Percentiles rank a stretch among this genome's conserved stretches.
phyloP scores from a whole-genome alignment of 2,797 vertebrate species.

The Pterois miles region DNA sequence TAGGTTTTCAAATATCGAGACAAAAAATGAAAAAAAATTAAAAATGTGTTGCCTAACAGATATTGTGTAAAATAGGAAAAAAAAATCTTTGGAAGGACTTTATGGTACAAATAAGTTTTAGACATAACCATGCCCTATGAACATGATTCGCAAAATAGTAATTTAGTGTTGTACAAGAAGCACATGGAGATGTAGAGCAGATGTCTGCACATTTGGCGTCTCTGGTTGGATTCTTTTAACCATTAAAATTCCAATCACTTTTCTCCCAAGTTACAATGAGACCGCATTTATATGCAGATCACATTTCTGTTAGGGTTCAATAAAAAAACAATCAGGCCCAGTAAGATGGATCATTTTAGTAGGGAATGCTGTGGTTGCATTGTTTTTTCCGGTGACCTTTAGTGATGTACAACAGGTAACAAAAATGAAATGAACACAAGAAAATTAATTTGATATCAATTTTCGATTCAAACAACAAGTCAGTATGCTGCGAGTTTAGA shows the following conservation, averaged over 20 bases:
- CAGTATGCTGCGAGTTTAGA: neutral
- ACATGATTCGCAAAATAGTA: neutral
- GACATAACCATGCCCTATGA: neutral
- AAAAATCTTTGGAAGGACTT: neutral
- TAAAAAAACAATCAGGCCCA: neutral
- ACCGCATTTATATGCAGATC: neutral
- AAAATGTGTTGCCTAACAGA: neutral
- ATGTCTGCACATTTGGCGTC: neutral
- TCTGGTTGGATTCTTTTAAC: neutral
- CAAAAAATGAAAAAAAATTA: neutral
- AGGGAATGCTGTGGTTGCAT: neutral
- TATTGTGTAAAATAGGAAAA: neutral
- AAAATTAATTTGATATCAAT: neutral
- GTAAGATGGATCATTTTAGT: neutral
- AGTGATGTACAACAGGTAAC: neutral
- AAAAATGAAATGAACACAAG: neutral
- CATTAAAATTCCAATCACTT: neutral
- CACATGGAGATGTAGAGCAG: neutral
- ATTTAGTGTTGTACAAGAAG: neutral
- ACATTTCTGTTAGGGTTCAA: neutral
- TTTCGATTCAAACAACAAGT: neutral
- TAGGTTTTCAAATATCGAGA: neutral
- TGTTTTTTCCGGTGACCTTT: neutral
- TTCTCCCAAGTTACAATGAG: neutral
- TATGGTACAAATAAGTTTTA: neutral